phyloP scores from a whole-genome alignment of 2,113 vertebrate species.

The Pandion haliaetus region DNA sequence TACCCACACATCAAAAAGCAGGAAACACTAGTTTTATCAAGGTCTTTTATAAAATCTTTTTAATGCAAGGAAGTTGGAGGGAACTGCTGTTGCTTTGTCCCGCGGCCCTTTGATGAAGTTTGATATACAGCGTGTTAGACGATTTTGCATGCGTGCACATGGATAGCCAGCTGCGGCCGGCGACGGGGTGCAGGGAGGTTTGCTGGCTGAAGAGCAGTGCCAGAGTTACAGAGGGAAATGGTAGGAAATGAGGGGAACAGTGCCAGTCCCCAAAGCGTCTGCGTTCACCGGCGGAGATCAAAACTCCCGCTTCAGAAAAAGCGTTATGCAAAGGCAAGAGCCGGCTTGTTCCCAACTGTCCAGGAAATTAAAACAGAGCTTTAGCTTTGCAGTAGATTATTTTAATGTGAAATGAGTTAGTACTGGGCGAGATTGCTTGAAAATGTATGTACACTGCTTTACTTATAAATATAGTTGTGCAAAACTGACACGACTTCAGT shows the following conservation, averaged over 20 bases:
- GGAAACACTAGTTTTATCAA: constrained; percentile 75
- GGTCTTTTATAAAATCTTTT: constrained; percentile 60
- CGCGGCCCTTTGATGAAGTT: constrained; percentile 56
- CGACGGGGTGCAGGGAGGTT: not conserved
- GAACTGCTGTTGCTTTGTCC: constrained; percentile 31
- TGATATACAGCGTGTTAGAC: not conserved
- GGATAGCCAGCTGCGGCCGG: constrained; percentile 65
- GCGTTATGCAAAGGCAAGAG: not conserved
- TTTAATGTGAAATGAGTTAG: not conserved
- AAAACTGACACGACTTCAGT: not conserved
- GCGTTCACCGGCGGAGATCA: not conserved
- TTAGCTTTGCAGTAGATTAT: not conserved
- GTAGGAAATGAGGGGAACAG: not conserved
- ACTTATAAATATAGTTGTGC: not conserved
- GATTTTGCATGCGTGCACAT: not conserved
- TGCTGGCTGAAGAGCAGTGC: not conserved
- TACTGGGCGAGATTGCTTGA: not conserved
- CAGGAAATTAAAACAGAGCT: constrained; percentile 23
- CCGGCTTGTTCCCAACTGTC: not conserved
- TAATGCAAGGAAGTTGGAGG: constrained; percentile 61
- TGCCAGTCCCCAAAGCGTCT: not conserved
- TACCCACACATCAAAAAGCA: constrained; percentile 70
- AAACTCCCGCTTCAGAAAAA: not conserved
- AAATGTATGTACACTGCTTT: accelerated
- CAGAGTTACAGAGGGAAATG: not conserved